These are phyloP conservation scores for Nebria ingens DNA, from an alignment of 1,140 invertebrate species.

Conservation along the genomic window DNA sequence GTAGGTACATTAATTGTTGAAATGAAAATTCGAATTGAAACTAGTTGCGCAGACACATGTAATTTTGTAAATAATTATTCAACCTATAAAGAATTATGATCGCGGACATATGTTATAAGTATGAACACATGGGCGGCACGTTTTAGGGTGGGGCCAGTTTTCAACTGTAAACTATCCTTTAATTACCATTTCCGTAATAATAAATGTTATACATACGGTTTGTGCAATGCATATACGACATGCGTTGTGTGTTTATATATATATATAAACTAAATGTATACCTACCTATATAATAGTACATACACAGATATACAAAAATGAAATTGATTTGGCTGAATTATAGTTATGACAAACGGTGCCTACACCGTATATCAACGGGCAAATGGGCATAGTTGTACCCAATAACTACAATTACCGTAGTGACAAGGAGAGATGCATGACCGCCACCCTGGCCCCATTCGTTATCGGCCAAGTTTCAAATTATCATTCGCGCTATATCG, in stretches of 20 bases:
- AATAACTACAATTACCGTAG: conserved; percentile 32
- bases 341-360: conserved; percentile 26
- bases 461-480: conserved; percentile 25
- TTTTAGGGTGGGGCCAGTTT: no score
- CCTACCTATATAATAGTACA: not conserved
- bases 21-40: no score
- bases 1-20: no score
- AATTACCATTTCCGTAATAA: not conserved
- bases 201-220: not conserved
- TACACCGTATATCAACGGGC: conserved; percentile 28
- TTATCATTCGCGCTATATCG: conserved; percentile 21
- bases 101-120: no score
- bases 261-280: not conserved
- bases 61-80: no score
- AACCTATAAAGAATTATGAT: no score
- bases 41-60: no score
- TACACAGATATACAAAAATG: conserved; percentile 18
- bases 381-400: conserved; percentile 32
- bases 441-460: conserved; percentile 21
- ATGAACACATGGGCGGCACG: no score
- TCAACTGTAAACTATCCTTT: not conserved
- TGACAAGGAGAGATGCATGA: conserved; percentile 27
- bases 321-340: conserved; percentile 33
- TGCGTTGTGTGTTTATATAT: not conserved
- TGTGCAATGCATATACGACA: not conserved